Conservation (phyloP, 2,888 invertebrate genomes). For the Blastobasis adustella region DNA sequence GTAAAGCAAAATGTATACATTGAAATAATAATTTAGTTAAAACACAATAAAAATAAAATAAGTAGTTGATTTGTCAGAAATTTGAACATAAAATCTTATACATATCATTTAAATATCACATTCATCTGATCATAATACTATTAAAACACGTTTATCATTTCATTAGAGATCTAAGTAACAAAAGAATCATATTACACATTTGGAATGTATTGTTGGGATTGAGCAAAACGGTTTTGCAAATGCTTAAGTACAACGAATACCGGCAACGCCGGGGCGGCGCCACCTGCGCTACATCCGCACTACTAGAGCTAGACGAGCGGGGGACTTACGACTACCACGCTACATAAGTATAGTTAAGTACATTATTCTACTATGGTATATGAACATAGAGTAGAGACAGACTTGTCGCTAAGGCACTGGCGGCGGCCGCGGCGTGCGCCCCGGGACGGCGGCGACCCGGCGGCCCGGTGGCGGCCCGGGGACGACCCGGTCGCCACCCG, state of each 20-base stretch:
- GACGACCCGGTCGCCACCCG: background rate
- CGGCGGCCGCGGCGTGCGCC: conserved; percentile 17
- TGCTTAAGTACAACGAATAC: conserved; percentile 16
- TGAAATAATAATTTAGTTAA: too few species aligned
- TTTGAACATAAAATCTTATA: too few species aligned
- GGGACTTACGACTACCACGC: background rate
- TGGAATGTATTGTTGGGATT: conserved; percentile 23
- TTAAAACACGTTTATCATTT: background rate
- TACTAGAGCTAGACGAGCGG: too few species aligned
- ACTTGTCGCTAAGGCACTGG: conserved; percentile 53
- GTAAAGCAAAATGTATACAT: too few species aligned
- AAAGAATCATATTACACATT: conserved; percentile 4
- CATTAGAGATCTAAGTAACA: conserved; percentile 10
- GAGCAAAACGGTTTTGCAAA: conserved; percentile 15
- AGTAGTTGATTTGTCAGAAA: too few species aligned
- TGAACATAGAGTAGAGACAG: conserved; percentile 21
- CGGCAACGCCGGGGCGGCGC: conserved; percentile 4
- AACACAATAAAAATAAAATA: too few species aligned
- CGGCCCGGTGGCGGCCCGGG: background rate
- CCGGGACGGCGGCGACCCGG: background rate
- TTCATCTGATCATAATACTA: too few species aligned
- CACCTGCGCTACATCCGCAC: background rate
- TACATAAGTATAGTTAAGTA: background rate
- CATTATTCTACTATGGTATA: too few species aligned
- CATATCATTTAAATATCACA: too few species aligned